phyloP scores from a whole-genome alignment of 2,113 vertebrate species.

The Megaceryle maxima region DNA sequence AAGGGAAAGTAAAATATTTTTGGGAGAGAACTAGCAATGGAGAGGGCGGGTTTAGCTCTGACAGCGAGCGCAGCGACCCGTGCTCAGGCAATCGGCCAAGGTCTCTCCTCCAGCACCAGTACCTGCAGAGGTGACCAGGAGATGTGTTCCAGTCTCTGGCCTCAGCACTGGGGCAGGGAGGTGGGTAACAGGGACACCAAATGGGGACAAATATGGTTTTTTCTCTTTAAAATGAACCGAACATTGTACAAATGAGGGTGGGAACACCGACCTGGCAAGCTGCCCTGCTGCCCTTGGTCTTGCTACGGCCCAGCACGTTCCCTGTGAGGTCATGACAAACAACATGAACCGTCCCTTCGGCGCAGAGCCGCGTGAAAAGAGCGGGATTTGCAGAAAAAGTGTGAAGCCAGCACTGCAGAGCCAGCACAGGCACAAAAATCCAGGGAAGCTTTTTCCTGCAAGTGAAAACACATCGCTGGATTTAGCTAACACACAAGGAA shows the following conservation, averaged over 20 bases:
- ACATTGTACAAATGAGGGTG: background rate
- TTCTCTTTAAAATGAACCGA: background rate
- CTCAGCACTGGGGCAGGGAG: background rate
- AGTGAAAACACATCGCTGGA: too few relatives aligned
- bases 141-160: background rate
- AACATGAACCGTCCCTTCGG: background rate
- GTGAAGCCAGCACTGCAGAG: background rate
- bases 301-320: background rate
- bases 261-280: background rate
- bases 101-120: background rate
- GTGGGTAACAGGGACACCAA: background rate
- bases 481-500: too few relatives aligned
- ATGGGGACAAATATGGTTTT: background rate
- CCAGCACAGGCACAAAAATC: background rate
- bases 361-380: background rate
- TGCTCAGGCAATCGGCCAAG: background rate
- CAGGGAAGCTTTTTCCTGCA: too few relatives aligned
- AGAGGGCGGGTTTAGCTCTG: background rate
- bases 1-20: background rate
- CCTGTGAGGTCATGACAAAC: background rate
- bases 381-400: background rate
- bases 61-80: background rate
- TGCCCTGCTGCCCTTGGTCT: background rate
- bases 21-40: background rate
- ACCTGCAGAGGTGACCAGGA: background rate